phyloP scores from a whole-genome alignment of 2,888 invertebrate genomes.

The Sphecodes monilicornis region DNA sequence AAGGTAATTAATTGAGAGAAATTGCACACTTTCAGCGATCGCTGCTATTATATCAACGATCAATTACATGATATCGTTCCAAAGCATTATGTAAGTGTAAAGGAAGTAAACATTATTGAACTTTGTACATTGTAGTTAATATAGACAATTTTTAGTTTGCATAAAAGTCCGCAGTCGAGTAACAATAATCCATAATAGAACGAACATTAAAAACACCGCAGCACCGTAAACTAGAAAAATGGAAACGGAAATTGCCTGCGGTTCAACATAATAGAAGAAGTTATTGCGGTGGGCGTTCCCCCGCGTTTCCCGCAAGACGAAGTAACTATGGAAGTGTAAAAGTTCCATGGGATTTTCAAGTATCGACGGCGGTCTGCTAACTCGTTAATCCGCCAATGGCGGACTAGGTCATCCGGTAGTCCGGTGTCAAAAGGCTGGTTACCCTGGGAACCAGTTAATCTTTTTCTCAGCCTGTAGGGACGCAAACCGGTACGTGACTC shows the following conservation, averaged over 20 bases:
- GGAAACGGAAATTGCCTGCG: not conserved
- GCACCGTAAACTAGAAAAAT: no score
- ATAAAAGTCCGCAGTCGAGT: no score
- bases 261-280: not conserved
- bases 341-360: conserved; percentile 5
- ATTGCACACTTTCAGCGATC: no score
- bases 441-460: conserved; percentile 72
- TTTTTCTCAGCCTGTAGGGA: conserved; percentile 73
- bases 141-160: no score
- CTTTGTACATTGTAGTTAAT: no score
- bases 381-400: conserved; percentile 50
- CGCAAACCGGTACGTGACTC: conserved; percentile 72
- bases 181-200: no score
- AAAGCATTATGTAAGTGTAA: no score
- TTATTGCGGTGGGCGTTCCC: not conserved
- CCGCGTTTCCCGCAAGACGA: not conserved
- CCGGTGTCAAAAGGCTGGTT: conserved; percentile 69
- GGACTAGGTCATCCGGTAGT: conserved; percentile 53
- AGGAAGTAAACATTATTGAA: no score
- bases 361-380: conserved; percentile 7
- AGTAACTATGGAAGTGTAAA: not conserved
- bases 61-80: no score
- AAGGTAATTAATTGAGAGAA: no score
- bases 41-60: no score
- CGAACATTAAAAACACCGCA: no score